Conservation (phyloP, 2,888 invertebrate genomes). For the Rhyacophila evoluta region DNA sequence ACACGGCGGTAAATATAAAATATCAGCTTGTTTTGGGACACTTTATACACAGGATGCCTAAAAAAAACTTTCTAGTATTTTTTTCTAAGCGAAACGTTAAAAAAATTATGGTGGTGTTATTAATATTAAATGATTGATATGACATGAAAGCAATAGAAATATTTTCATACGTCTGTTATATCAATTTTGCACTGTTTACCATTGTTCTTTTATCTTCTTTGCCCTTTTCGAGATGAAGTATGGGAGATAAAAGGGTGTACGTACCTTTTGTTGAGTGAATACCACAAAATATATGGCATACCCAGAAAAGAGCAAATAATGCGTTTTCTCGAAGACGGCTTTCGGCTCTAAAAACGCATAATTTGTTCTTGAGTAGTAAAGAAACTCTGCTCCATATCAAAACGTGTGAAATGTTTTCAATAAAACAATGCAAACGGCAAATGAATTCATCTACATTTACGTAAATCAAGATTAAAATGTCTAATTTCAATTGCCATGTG, state of each 20-base stretch:
- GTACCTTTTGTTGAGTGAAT: neutral
- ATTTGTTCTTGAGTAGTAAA: neutral
- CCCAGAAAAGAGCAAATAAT: neutral
- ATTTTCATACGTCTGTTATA: neutral
- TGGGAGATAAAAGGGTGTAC: neutral
- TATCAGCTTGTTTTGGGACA: too few relatives aligned
- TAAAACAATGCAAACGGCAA: too few relatives aligned
- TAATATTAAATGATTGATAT: conserved; percentile 11
- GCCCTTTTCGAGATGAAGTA: neutral
- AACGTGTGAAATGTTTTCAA: too few relatives aligned
- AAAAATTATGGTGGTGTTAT: too few relatives aligned
- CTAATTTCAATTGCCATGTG: too few relatives aligned
- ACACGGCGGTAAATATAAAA: too few relatives aligned
- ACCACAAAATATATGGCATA: neutral
- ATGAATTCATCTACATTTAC: too few relatives aligned
- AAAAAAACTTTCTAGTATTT: too few relatives aligned
- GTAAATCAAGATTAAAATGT: too few relatives aligned
- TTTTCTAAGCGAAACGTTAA: too few relatives aligned
- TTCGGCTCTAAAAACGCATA: conserved; percentile 7
- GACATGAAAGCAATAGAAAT: neutral
- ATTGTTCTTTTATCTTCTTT: neutral
- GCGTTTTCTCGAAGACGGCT: neutral
- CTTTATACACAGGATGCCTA: too few relatives aligned
- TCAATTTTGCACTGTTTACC: neutral
- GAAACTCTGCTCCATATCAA: neutral